Evolutionary conservation across 2,113 vertebrate genomes (phyloP).

Genomic region (Galbula dea): DNA sequence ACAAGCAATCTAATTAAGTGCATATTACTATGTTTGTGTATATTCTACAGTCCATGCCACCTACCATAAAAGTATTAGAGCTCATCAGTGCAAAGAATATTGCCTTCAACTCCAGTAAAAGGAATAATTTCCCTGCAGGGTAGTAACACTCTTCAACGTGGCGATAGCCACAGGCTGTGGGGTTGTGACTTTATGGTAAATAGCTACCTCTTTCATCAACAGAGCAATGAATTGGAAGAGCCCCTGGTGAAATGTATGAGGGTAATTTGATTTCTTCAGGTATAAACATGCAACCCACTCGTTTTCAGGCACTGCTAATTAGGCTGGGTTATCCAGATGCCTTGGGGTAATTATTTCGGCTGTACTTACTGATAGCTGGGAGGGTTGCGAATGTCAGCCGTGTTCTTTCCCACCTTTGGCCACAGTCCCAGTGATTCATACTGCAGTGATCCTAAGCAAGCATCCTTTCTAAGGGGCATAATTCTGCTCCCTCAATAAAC

Average conservation of each 20-base stretch:
- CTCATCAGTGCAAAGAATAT: conserved; percentile 63
- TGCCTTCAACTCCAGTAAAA: conserved; percentile 64
- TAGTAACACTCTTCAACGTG: conserved; percentile 46
- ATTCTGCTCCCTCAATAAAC: conserved; percentile 52
- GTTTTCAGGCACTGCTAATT: conserved; percentile 66
- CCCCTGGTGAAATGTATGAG: conserved; percentile 68
- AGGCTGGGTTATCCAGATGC: conserved; percentile 69
- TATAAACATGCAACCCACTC: conserved; percentile 68
- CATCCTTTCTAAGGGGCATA: conserved; percentile 44
- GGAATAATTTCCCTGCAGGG: conserved; percentile 66
- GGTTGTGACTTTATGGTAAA: conserved; percentile 68
- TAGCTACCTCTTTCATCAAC: conserved; percentile 66
- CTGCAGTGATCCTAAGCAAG: conserved; percentile 19
- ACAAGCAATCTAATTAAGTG: conserved; percentile 63
- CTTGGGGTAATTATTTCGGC: conserved; percentile 70
- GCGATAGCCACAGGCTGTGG: conserved; percentile 57
- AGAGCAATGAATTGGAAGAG: conserved; percentile 68
- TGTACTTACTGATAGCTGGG: conserved; percentile 62
- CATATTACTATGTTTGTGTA: conserved; percentile 55
- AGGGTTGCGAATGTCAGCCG: conserved; percentile 53
- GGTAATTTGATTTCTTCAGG: conserved; percentile 72
- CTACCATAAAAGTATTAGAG: conserved; percentile 68
- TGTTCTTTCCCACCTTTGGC: conserved; percentile 68
- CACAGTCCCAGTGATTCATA: conserved; percentile 62
- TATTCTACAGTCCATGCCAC: conserved; percentile 45